phyloP scores from a whole-genome alignment of 2,888 invertebrate species.

The Cylindroiulus punctatus region DNA sequence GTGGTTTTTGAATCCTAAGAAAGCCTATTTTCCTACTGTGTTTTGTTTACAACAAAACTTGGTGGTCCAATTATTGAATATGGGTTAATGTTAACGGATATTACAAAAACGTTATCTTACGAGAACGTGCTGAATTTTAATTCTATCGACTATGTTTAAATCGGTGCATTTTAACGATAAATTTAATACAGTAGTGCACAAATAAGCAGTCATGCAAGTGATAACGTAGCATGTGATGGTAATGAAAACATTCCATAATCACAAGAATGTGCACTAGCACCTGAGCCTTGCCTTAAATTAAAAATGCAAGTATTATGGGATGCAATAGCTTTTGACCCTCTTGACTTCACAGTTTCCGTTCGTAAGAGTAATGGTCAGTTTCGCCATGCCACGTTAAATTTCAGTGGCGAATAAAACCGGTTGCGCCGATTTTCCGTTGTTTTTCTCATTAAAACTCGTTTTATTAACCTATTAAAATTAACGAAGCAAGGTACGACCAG shows the following conservation, averaged over 20 bases:
- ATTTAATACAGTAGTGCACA: neutral
- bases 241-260: too few species aligned
- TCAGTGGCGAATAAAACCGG: neutral
- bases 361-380: neutral
- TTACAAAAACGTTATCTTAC: neutral
- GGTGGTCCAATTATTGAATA: neutral
- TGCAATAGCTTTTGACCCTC: neutral
- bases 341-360: neutral
- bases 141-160: neutral
- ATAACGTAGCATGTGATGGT: too few species aligned
- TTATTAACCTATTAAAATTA: conserved; percentile 34
- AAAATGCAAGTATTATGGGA: neutral
- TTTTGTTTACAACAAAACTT: conserved; percentile 2
- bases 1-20: neutral
- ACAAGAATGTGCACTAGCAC: too few species aligned
- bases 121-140: neutral
- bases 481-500: conserved; percentile 9
- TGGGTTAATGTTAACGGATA: conserved; percentile 6
- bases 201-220: too few species aligned
- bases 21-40: neutral
- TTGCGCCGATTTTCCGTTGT: neutral
- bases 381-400: neutral
- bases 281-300: too few species aligned
- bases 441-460: conserved; percentile 22
- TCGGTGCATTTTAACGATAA: neutral